phyloP scores from a whole-genome alignment of 2,888 invertebrate genomes.

The Drosophila austrosaltans region DNA sequence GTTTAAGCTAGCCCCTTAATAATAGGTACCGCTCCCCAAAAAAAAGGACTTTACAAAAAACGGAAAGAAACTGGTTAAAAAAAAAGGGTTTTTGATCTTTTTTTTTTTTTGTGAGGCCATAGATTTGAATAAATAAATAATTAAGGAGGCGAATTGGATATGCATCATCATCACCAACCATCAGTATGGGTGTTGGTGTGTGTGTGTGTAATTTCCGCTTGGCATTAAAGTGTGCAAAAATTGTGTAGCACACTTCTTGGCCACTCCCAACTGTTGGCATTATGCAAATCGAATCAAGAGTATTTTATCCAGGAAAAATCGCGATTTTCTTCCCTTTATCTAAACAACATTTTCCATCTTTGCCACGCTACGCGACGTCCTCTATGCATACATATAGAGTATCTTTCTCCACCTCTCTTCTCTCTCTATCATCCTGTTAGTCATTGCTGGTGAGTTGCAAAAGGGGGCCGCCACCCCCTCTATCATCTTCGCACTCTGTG shows the following conservation, averaged over 20 bases:
- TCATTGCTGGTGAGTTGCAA: constrained; percentile 10
- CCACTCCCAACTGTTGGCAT: constrained; percentile 42
- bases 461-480: not conserved
- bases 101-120: constrained; percentile 39
- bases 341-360: constrained; percentile 14
- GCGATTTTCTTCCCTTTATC: constrained; percentile 13
- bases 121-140: constrained; percentile 70
- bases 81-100: constrained; percentile 42
- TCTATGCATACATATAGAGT: constrained; percentile 9
- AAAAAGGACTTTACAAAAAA: not conserved
- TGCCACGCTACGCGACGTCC: constrained; percentile 17
- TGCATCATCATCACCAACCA: constrained; percentile 7
- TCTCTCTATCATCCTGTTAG: constrained; percentile 1
- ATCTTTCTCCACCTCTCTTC: too few relatives aligned
- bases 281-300: constrained; percentile 72
- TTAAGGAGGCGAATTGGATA: constrained; percentile 42
- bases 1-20: not conserved
- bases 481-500: not conserved
- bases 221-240: constrained; percentile 35
- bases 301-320: constrained; percentile 47
- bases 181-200: not conserved
- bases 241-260: constrained; percentile 53
- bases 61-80: not conserved
- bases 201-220: constrained; percentile 14
- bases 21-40: not conserved